Evolutionary conservation across 2,888 invertebrate species (phyloP).

Genomic region (Pachydiplax longipennis): DNA sequence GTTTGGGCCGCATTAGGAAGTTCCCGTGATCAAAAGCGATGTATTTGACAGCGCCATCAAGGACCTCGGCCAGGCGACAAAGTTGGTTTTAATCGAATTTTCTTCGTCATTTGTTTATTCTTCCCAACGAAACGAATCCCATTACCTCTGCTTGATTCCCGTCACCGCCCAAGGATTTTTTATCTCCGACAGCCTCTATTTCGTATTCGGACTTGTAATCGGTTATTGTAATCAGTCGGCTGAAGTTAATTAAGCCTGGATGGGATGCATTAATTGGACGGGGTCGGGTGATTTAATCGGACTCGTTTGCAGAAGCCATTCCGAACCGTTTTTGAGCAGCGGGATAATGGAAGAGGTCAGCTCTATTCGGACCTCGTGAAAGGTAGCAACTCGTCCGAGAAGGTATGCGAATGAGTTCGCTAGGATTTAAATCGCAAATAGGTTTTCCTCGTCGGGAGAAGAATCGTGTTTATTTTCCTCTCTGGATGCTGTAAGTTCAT

Average conservation of each 20-base stretch:
- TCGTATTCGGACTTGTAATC: not conserved
- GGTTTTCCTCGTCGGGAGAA: too few relatives aligned
- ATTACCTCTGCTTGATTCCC: not conserved
- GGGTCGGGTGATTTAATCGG: not conserved
- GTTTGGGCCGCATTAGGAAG: not conserved
- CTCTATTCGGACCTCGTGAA: too few relatives aligned
- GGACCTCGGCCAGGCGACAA: too few relatives aligned
- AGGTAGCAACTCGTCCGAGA: too few relatives aligned
- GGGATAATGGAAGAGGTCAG: not conserved
- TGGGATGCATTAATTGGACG: not conserved
- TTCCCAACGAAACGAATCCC: not conserved
- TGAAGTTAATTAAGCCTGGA: not conserved
- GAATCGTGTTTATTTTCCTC: too few relatives aligned
- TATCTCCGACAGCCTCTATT: not conserved
- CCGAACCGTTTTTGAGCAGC: not conserved
- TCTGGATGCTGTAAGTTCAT: too few relatives aligned
- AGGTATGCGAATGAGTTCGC: too few relatives aligned
- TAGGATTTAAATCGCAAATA: too few relatives aligned
- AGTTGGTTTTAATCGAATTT: not conserved
- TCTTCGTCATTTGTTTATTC: not conserved
- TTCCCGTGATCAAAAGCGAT: not conserved
- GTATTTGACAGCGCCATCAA: too few relatives aligned
- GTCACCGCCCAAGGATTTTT: not conserved
- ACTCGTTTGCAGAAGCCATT: not conserved
- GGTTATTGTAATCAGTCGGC: not conserved